Conservation (phyloP, 2,888 invertebrate genomes). For the Agrochola lychnidis region DNA sequence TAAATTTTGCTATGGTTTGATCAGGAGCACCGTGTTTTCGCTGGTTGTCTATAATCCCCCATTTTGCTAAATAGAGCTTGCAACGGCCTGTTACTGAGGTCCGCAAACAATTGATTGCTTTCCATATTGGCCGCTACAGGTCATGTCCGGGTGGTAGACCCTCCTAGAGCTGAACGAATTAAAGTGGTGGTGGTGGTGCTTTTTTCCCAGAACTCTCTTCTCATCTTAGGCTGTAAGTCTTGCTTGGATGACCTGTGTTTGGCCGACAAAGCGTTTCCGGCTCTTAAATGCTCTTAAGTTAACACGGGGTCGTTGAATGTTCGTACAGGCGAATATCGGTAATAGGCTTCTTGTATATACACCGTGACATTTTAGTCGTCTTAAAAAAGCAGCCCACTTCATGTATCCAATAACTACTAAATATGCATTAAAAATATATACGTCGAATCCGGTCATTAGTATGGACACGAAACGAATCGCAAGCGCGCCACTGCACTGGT, state of each 20-base stretch:
- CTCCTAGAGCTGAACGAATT: not conserved
- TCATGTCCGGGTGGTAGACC: not conserved
- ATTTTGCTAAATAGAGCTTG: not conserved
- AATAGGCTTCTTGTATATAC: not conserved
- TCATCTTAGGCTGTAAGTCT: not conserved
- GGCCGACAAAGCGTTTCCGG: no score
- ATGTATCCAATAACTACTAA: no score
- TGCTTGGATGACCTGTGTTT: no score
- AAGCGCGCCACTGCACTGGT: no score
- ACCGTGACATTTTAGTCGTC: no score
- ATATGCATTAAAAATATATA: no score
- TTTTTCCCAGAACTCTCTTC: not conserved
- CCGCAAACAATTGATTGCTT: not conserved
- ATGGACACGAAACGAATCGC: no score
- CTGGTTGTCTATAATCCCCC: not conserved
- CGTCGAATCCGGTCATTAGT: no score
- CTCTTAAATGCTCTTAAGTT: not conserved
- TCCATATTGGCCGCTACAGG: not conserved
- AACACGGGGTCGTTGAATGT: not conserved
- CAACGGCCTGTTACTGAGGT: not conserved
- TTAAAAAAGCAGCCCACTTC: no score
- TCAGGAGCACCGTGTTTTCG: not conserved
- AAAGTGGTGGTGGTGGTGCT: not conserved
- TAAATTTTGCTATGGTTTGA: no score
- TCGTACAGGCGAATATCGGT: not conserved